Percentiles rank a stretch among this genome's conserved stretches.
Evolutionary conservation across 2,113 vertebrate species (phyloP).

Genomic region (Motacilla tschutschensis): DNA sequence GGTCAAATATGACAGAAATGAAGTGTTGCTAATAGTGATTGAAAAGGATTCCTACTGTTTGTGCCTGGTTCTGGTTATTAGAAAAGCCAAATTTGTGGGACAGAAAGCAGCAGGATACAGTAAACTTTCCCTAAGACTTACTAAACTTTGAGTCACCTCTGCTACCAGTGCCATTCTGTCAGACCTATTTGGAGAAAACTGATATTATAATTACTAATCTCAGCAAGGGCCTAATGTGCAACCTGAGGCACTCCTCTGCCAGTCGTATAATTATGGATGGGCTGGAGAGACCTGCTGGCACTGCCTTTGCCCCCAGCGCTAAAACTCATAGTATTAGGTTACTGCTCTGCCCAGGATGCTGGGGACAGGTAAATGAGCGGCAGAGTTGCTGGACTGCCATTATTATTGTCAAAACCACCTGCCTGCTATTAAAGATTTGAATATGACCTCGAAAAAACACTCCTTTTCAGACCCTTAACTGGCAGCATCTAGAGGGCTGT

Average conservation of each 20-base stretch:
- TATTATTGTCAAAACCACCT: constrained; percentile 67
- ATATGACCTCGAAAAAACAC: constrained; percentile 73
- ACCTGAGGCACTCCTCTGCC: constrained; percentile 72
- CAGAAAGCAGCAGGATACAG: constrained; percentile 78
- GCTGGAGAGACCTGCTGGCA: constrained; percentile 59
- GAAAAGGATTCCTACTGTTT: constrained; percentile 84
- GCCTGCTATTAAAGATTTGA: constrained; percentile 73
- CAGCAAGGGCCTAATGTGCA: constrained; percentile 74
- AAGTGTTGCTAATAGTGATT: constrained; percentile 82
- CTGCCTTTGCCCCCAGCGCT: constrained; percentile 22
- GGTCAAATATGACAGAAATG: constrained; percentile 83
- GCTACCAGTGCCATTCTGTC: constrained; percentile 67
- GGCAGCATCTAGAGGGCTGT: constrained; percentile 58
- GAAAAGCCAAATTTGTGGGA: constrained; percentile 76
- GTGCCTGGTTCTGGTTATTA: constrained; percentile 68
- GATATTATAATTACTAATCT: constrained; percentile 89
- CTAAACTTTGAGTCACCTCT: constrained; percentile 80
- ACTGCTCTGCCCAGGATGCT: constrained; percentile 56
- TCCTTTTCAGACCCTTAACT: constrained; percentile 64
- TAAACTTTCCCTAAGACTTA: constrained; percentile 77
- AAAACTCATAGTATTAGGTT: constrained; percentile 73
- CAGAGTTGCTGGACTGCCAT: constrained; percentile 49
- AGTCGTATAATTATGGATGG: constrained; percentile 75
- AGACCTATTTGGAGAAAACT: constrained; percentile 74
- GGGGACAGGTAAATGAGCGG: constrained; percentile 74